Evolutionary conservation across 2,113 vertebrate genomes (phyloP).

Genomic region (Clupea harengus): DNA sequence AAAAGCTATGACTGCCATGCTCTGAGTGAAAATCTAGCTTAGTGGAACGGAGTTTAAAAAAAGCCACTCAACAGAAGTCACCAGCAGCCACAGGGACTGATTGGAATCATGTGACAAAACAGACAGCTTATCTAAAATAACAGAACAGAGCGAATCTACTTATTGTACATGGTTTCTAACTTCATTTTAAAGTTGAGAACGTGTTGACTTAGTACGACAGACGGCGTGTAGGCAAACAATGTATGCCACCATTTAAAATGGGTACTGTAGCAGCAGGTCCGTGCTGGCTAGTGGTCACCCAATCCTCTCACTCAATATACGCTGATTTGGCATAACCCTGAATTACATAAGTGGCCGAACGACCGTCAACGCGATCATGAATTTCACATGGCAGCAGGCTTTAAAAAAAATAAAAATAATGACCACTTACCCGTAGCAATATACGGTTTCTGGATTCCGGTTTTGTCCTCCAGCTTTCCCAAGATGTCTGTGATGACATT

Average conservation of each 20-base stretch:
- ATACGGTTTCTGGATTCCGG: constrained; percentile 77
- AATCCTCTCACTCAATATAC: background rate
- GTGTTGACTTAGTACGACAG: background rate
- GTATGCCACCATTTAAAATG: no score
- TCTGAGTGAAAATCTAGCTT: no score
- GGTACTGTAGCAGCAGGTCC: no score
- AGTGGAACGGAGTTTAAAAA: no score
- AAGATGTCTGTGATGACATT: constrained; percentile 76
- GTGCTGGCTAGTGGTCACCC: background rate
- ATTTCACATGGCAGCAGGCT: background rate
- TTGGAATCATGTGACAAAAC: background rate
- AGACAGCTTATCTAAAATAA: background rate
- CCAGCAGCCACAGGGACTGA: background rate
- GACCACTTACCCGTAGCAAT: constrained; percentile 75
- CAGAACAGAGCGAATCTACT: background rate
- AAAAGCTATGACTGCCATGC: no score
- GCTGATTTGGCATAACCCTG: background rate
- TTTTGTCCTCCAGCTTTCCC: constrained; percentile 73
- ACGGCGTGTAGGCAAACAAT: no score
- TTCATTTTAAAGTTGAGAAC: no score
- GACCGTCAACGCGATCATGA: background rate
- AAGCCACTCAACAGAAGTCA: no score
- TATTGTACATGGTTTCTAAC: background rate
- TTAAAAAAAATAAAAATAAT: no score
- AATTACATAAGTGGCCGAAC: background rate